Conservation (phyloP, 2,797 vertebrate species). For the Botia kubotai region DNA sequence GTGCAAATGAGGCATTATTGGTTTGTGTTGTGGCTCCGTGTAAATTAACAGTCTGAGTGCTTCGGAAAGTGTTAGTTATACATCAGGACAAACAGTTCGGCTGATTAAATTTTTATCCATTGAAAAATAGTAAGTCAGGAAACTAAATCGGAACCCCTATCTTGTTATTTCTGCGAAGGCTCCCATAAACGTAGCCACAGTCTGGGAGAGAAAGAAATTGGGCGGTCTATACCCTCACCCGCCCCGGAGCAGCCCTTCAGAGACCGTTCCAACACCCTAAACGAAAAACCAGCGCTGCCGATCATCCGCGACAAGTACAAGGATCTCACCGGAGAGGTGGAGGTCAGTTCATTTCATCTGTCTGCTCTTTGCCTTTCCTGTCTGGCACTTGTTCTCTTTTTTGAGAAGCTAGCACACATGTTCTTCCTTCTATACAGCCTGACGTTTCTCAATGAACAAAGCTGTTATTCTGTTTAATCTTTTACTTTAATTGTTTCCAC, state of each 20-base stretch:
- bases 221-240: conserved; percentile 82
- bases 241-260: conserved; percentile 89
- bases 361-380: background rate
- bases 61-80: conserved; percentile 52
- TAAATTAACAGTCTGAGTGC: conserved; percentile 61
- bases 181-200: conserved; percentile 97
- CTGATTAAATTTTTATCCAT: conserved; percentile 53
- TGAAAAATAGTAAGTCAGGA: conserved; percentile 14
- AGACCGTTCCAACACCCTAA: conserved; percentile 93
- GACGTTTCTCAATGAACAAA: conserved; percentile 25
- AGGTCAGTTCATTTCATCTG: conserved; percentile 79
- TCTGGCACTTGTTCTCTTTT: background rate
- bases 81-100: conserved; percentile 58
- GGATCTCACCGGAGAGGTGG: conserved; percentile 96
- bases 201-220: conserved; percentile 94
- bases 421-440: background rate
- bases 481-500: background rate
- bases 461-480: conserved; percentile 28
- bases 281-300: conserved; percentile 90
- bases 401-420: background rate
- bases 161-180: conserved; percentile 72
- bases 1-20: conserved; percentile 73
- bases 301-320: conserved; percentile 99
- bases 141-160: background rate
- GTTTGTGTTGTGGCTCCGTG: conserved; percentile 55